Conservation (phyloP, 1,140 invertebrate genomes). For the Pogonognathellus flavescens region DNA sequence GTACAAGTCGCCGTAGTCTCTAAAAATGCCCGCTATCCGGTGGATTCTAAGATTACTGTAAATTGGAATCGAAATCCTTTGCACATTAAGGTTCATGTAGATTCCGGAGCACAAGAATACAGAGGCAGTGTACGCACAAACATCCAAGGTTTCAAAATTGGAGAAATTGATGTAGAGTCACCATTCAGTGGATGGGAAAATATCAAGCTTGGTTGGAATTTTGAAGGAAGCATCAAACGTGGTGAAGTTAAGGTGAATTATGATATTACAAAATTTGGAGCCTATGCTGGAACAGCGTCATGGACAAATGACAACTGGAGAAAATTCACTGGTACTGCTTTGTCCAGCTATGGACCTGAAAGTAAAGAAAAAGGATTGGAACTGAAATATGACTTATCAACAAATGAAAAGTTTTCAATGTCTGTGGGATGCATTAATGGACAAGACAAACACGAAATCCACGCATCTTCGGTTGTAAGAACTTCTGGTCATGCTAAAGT, state of each 20-base stretch:
- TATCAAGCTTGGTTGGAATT: constrained; percentile 51
- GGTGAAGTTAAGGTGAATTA: constrained; percentile 12
- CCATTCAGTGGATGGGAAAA: constrained; percentile 42
- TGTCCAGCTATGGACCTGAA: neutral
- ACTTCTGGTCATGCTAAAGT: neutral
- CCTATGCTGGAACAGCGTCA: constrained; percentile 17
- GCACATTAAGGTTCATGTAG: neutral
- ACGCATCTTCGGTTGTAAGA: constrained; percentile 24
- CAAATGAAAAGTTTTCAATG: constrained; percentile 23
- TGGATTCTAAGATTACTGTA: neutral
- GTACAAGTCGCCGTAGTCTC: neutral
- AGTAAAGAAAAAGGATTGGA: constrained; percentile 30
- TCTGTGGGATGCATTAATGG: constrained; percentile 38
- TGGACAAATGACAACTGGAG: constrained; percentile 60
- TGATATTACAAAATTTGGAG: constrained; percentile 40
- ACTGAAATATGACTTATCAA: neutral
- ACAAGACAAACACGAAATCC: neutral
- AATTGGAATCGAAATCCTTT: neutral
- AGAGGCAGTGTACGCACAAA: neutral
- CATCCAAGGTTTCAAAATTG: constrained; percentile 53
- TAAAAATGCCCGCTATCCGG: neutral
- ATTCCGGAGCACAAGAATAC: neutral
- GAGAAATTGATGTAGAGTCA: constrained; percentile 37
- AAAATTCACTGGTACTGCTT: constrained; percentile 45
- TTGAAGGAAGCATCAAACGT: constrained; percentile 34